Conservation (phyloP, 2,113 vertebrate species). For the Platichthys flesus region DNA sequence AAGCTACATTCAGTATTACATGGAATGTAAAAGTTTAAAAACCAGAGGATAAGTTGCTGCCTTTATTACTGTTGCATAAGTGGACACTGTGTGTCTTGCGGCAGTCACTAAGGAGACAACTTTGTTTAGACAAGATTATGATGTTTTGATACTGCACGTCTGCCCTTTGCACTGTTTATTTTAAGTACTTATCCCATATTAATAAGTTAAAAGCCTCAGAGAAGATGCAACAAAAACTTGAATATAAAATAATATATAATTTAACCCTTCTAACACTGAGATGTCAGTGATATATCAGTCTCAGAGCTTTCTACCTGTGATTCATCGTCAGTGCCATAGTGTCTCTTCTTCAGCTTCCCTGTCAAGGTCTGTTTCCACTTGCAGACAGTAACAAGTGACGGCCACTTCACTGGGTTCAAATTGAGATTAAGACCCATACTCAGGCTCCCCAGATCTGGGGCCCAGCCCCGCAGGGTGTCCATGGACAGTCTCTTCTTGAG, state of each 20-base stretch:
- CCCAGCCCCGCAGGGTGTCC: conserved; percentile 66
- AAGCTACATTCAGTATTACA: conserved; percentile 23
- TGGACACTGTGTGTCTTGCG: background rate
- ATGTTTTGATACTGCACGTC: background rate
- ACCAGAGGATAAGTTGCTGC: background rate
- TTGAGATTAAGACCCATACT: conserved; percentile 56
- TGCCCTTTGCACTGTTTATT: conserved; percentile 5
- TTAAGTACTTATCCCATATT: background rate
- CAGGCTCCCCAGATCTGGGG: conserved; percentile 62
- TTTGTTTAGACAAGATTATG: background rate
- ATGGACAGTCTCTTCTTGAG: conserved; percentile 75
- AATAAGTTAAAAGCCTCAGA: background rate
- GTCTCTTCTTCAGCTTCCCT: conserved; percentile 77
- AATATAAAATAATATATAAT: background rate
- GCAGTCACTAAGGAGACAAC: background rate
- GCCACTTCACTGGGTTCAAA: conserved; percentile 72
- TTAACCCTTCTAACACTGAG: background rate
- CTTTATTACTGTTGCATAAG: background rate
- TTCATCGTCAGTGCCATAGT: conserved; percentile 57
- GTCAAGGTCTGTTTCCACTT: conserved; percentile 79
- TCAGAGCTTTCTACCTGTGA: conserved; percentile 73
- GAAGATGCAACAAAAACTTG: background rate
- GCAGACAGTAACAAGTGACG: conserved; percentile 76
- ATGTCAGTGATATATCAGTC: background rate
- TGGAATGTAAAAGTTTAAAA: background rate